These are phyloP conservation scores for Sarcophilus harrisii DNA, from an alignment of 2,797 vertebrate species.

Conservation along the genomic window DNA sequence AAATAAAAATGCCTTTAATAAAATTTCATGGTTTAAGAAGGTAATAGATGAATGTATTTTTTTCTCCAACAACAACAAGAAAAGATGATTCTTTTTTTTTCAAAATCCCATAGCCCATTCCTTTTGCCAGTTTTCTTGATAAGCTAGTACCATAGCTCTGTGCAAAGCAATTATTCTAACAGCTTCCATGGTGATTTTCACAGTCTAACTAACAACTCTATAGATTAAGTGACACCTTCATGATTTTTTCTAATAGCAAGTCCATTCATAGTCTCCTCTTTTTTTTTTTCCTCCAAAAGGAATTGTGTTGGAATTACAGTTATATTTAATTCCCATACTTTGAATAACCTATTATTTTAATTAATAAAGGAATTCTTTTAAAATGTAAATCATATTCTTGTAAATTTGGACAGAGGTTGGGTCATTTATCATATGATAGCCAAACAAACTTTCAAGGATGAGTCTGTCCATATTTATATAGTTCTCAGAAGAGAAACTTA, in stretches of 20 bases:
- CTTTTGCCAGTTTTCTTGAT: constrained; percentile 54
- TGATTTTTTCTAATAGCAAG: constrained; percentile 36
- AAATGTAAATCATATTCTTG: background rate
- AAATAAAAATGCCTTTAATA: background rate
- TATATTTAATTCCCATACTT: background rate
- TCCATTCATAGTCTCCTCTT: constrained; percentile 53
- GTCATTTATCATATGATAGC: background rate
- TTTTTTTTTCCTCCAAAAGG: constrained; percentile 33
- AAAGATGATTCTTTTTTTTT: background rate
- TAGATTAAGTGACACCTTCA: constrained; percentile 54
- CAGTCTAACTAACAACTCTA: constrained; percentile 36
- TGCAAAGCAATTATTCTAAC: constrained; percentile 53
- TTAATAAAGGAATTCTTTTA: background rate
- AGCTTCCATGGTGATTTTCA: background rate
- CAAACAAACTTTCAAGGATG: background rate
- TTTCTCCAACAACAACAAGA: constrained; percentile 42
- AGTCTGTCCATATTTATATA: background rate
- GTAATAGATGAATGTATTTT: background rate
- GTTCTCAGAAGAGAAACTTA: background rate
- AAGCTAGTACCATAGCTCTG: background rate
- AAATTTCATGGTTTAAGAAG: background rate
- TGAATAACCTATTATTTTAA: background rate
- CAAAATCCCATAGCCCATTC: background rate
- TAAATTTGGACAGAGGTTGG: background rate
- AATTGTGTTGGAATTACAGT: background rate